Base-by-base conservation (phyloP, 2,113 vertebrate species). In the Lagenorhynchus albirostris region DNA sequence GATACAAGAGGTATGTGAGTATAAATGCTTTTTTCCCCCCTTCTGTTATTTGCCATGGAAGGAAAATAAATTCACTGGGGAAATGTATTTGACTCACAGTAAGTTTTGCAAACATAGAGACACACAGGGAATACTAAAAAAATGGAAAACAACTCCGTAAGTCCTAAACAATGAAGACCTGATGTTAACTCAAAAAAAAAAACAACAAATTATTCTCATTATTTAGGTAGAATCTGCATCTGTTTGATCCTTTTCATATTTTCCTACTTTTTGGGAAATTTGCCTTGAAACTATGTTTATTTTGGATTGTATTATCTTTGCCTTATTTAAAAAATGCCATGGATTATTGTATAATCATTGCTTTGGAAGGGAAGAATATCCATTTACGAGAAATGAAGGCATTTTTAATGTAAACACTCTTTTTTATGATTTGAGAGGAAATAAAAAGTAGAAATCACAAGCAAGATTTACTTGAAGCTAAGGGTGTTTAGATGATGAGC, bases 101-200 rank as follows among this genome's bases (percentile, higher is more conserved):
- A 77, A 88, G 80, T 91, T 97, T 73, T 97, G 91, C 77, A 98
- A 98, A 97, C 79, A 89, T 23, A 90, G 93, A 95, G 85, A 63
- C 0, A 86, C 83, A 62, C 15, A 81, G 58, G n/a, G 17, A 96
- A 85, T 58, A 63, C 71, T 18, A 77, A 81, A 71, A 97, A 76
- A 63, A 38, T 29, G 44, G 65, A 92, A 98, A 98, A 95, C 8
- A 79, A 84, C 25, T 50, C 65, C 96, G 17, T 41, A 95, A 68
- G 53, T 68, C 25, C 80, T 92, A 74, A 91, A 80, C 50, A 74
- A 41, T 20, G 20, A 93, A 96, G 94, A 92, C 13, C 81, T 97
- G 94, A 3, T 89, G 36, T 91, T 79, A 82, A 93, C 47, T 50
- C 8, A 50, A 50, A 74, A 47, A 97, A 53, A 84, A 65, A 76